These are phyloP conservation scores for Isotomurus palustris DNA, from an alignment of 2,888 invertebrate species.

Conservation along the genomic window DNA sequence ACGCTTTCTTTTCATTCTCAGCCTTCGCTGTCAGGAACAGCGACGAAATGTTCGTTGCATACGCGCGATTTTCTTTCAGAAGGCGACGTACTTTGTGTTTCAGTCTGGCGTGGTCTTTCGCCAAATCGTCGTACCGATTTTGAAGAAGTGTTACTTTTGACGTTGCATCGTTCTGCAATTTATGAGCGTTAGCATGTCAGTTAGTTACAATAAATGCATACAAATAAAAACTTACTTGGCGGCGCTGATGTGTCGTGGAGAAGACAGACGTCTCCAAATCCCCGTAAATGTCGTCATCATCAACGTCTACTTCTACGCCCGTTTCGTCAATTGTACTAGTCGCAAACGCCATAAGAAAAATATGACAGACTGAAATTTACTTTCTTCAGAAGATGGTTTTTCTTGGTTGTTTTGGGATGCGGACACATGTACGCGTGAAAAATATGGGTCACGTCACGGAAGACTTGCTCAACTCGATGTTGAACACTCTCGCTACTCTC, in stretches of 20 bases:
- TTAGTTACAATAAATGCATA: neutral
- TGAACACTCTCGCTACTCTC: no score
- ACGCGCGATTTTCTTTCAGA: constrained; percentile 20
- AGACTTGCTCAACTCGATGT: no score
- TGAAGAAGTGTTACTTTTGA: no score
- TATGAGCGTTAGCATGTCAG: no score
- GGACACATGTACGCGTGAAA: no score
- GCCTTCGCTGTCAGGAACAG: constrained; percentile 26
- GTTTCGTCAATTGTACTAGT: no score
- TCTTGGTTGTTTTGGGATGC: no score
- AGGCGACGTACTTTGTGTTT: constrained; percentile 12
- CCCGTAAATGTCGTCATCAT: constrained; percentile 33
- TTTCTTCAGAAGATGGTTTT: no score
- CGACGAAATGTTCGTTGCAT: constrained; percentile 22
- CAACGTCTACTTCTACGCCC: neutral
- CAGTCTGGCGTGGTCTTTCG: constrained; percentile 15
- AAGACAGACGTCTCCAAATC: constrained; percentile 33
- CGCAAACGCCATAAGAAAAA: no score
- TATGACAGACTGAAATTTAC: no score
- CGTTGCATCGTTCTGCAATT: no score
- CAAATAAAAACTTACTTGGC: constrained; percentile 2
- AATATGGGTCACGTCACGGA: no score
- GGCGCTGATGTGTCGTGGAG: constrained; percentile 5
- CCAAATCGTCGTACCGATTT: constrained; percentile 5
- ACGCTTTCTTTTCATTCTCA: constrained; percentile 36